phyloP scores from a whole-genome alignment of 2,888 invertebrate species.

The Willowsia nigromaculata region DNA sequence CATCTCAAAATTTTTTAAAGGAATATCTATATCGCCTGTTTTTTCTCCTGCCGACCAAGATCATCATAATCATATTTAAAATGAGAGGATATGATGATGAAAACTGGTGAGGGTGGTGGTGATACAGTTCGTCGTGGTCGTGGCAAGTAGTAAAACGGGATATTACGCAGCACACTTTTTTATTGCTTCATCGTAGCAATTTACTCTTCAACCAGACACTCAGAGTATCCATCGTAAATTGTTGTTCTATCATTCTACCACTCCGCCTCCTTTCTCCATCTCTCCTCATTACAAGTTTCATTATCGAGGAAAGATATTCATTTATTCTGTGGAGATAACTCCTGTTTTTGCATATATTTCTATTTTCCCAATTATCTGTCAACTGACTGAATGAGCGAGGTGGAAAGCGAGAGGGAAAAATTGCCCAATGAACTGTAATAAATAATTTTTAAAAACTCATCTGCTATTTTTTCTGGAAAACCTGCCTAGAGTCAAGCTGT shows the following conservation, averaged over 20 bases:
- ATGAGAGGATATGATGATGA: slow-evolving; percentile 46
- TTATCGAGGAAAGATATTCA: slow-evolving; percentile 29
- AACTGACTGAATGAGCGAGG: background rate
- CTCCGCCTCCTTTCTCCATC: slow-evolving; percentile 3
- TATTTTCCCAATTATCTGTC: slow-evolving; percentile 40
- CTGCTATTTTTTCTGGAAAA: background rate
- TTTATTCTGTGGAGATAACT: background rate
- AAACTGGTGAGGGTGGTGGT: background rate
- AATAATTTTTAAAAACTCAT: slow-evolving; percentile 7
- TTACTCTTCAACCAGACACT: slow-evolving; percentile 3
- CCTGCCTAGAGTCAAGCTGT: background rate
- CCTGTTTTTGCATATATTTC: background rate
- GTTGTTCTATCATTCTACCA: slow-evolving; percentile 10
- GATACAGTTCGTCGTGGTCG: background rate
- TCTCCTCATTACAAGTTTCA: slow-evolving; percentile 5
- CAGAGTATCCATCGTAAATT: background rate
- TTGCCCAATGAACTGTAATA: slow-evolving; percentile 1
- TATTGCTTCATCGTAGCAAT: slow-evolving; percentile 32
- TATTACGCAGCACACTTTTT: slow-evolving; percentile 12
- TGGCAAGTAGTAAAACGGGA: background rate
- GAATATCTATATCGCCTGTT: background rate
- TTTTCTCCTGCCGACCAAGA: slow-evolving; percentile 16
- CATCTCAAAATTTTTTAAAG: slow-evolving; percentile 70
- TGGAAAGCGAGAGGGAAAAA: background rate
- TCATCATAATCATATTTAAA: slow-evolving; percentile 67